Evolutionary conservation across 2,113 vertebrate species (phyloP), one percentile per base, ranked within the genome.

Genomic region (Lycocorax pyrrhopterus): DNA sequence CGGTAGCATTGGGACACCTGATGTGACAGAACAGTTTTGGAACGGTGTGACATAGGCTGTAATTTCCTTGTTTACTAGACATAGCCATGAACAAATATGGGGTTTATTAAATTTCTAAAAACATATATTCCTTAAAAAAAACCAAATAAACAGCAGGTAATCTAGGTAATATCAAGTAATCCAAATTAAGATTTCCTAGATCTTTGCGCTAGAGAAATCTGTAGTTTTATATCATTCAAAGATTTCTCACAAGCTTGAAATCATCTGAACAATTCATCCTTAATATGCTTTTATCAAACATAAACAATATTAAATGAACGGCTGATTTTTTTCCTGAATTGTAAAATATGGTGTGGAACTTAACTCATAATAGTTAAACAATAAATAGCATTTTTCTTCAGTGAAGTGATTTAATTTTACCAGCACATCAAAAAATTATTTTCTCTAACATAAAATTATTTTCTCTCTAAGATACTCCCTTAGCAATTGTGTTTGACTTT

Each of bases 61-160:
- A 11, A 55, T 88, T 71, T 69, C 11, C 30, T 59, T 80, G 9
- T 86, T 95, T 87, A 47, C 44, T 79, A 51, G 33, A 37, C 9
- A 68, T 5, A 53, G 0, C 4, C 39, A n/a, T 51, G 6, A 67
- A 44, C 49, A 77, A 81, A 46, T 53, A 58, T 3, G 4, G 1
- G 1, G 1, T 4, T 5, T 35, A 30, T 67, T 59, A 2, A 9
- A 21, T 75, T 81, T 41, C 33, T 72, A 60, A 67, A 49, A 52
- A 74, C 23, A 56, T 15, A 41, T 13, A 4, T n/a, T 66, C 9
- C 13, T 11, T 58, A 20, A 81, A 33, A 39, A 33, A 5, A 10
- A 0, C 1, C 15, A 25, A 19, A 32, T 64, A 30, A 16, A 0
- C 11, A 15, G 26, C 5, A 35, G 9, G 6, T 13, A 68, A 73